Evolutionary conservation across 92 coral and sea anemone genomes (phyloP), one percentile per base, ranked within the genome.

Genomic region (Parazoanthus swiftii): DNA sequence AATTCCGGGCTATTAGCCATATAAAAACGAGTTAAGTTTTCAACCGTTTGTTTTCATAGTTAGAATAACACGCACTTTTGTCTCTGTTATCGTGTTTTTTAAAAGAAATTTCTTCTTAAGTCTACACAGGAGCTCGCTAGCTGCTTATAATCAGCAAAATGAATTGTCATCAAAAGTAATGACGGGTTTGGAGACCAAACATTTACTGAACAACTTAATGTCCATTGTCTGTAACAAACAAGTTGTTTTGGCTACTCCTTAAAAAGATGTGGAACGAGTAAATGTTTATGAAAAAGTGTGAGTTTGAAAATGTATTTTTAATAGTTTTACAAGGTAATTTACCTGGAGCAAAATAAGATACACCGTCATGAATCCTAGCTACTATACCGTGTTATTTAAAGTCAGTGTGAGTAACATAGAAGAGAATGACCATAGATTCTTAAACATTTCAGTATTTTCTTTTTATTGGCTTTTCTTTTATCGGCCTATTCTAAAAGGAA

Each of bases 1-100:
- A 70, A 73, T 84, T 73, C 87, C 44, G 78, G 29, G 44, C 87
- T 43, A 70, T 84, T 71, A 83, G 63, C 42, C 50, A 71, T 7
- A 70, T 26, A 84, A 84, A 46, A 11, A 56, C 43, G 35, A 84
- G 87, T 71, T 84, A 44, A 33, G 54, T 26, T 68, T 83, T 70
- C 67, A 42, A 84, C 43, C 78, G 26, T 46, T 72, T 65, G 54
- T 82, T 84, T 71, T 71, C 44, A 48, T 71, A 71, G 67, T 43
- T 84, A 71, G 46, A 70, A 71, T 44, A 84, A 84, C 79, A 43
- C 13, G 42, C 39, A 70, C 37, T 23, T 82, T 37, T 18, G 36
- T 26, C 13, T 10, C 13, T 48, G 1, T 16, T 81, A 63, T 44
- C 37, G n/a, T 37, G 29, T 11, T 37, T 39, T 54, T 51, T 54